Conservation (phyloP, 2,113 vertebrate genomes). For the Dolichotis patagonum region DNA sequence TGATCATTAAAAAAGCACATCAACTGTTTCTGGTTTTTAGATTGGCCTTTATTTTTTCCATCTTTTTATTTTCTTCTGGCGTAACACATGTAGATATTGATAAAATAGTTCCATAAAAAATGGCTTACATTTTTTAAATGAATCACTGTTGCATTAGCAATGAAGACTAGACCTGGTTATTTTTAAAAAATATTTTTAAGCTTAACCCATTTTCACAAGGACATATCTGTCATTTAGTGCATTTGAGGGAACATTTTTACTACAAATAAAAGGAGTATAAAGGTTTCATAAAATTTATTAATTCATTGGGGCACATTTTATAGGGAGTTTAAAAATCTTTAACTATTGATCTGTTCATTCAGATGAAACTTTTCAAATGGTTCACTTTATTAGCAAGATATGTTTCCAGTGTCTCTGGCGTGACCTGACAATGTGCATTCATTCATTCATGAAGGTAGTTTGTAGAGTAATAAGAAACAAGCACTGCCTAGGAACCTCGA, state of each 20-base stretch:
- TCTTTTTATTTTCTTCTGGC: background rate
- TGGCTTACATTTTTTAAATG: background rate
- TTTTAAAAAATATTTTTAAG: conserved; percentile 53
- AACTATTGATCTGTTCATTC: background rate
- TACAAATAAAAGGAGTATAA: background rate
- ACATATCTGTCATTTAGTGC: background rate
- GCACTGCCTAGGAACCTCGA: background rate
- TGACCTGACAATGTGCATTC: background rate
- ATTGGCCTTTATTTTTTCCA: background rate
- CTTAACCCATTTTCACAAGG: background rate
- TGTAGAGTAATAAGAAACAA: background rate
- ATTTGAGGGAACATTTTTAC: conserved; percentile 38
- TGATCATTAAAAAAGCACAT: conserved; percentile 29
- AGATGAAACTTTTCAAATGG: background rate
- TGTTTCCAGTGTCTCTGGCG: background rate
- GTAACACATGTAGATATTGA: background rate
- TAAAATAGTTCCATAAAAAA: background rate
- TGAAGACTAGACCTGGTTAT: conserved; percentile 44
- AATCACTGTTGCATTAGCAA: conserved; percentile 10
- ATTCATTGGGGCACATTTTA: conserved; percentile 20
- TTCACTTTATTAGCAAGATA: background rate
- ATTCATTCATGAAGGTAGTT: background rate
- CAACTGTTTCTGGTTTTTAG: background rate
- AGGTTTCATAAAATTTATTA: conserved; percentile 42
- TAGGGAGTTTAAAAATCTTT: conserved; percentile 17